Evolutionary conservation across 2,888 invertebrate genomes (phyloP).

Genomic region (Chrysomela aeneicollis): DNA sequence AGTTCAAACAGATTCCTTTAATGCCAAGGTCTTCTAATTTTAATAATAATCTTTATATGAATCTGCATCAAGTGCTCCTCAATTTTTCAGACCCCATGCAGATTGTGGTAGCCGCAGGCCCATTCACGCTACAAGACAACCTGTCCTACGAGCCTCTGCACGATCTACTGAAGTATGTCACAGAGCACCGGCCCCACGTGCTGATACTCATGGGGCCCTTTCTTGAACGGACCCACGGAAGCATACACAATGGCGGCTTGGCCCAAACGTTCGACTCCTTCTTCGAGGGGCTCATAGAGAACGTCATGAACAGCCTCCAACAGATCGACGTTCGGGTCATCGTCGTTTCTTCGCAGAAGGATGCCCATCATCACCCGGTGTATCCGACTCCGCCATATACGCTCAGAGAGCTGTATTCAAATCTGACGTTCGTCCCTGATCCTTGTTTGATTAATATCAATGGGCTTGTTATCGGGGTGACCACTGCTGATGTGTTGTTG

Average conservation of each 20-base stretch:
- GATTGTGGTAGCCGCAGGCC: slow-evolving; percentile 82
- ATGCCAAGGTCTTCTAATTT: too few relatives aligned
- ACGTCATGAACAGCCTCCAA: slow-evolving; percentile 69
- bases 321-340: slow-evolving; percentile 49
- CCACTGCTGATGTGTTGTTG: slow-evolving; percentile 84
- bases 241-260: slow-evolving; percentile 67
- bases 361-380: slow-evolving; percentile 79
- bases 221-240: slow-evolving; percentile 69
- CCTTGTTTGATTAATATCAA: slow-evolving; percentile 81
- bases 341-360: slow-evolving; percentile 78
- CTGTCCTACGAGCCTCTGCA: slow-evolving; percentile 82
- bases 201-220: slow-evolving; percentile 87
- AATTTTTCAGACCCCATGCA: slow-evolving; percentile 60
- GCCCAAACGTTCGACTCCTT: slow-evolving; percentile 76
- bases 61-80: too few relatives aligned
- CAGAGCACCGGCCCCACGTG: slow-evolving; percentile 76
- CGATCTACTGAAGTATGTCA: slow-evolving; percentile 75
- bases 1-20: too few relatives aligned
- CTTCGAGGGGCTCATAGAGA: slow-evolving; percentile 76
- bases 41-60: too few relatives aligned
- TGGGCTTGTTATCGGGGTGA: slow-evolving; percentile 79
- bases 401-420: slow-evolving; percentile 66
- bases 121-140: slow-evolving; percentile 81
- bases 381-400: slow-evolving; percentile 85
- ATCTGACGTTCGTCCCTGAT: slow-evolving; percentile 78